These are phyloP conservation scores for Melieria crassipennis DNA, from an alignment of 2,888 invertebrate genomes.

Conservation along the genomic window DNA sequence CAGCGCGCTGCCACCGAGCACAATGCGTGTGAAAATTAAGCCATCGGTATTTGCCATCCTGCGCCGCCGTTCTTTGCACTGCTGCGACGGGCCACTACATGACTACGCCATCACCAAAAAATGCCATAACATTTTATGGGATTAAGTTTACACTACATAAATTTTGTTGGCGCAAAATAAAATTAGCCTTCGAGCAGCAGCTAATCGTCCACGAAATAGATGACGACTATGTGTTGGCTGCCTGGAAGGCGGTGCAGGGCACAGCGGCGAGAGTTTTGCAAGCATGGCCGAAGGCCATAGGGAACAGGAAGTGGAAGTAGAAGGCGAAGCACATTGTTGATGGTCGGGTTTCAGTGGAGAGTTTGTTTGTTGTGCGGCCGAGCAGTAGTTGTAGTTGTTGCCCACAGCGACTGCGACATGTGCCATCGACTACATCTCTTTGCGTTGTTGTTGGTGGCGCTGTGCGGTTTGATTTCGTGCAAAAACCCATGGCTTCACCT, in stretches of 20 bases:
- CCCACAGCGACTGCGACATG: too few species aligned
- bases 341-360: neutral
- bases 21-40: constrained; percentile 36
- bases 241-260: neutral
- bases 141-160: constrained; percentile 60
- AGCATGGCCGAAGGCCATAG: too few species aligned
- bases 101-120: constrained; percentile 29
- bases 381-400: neutral
- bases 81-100: neutral
- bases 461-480: too few species aligned
- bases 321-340: neutral
- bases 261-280: neutral
- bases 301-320: neutral
- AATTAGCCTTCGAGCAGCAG: constrained; percentile 45
- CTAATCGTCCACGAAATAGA: constrained; percentile 56
- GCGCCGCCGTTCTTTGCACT: neutral
- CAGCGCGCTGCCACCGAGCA: neutral
- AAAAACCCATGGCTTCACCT: too few species aligned
- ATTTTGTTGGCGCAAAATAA: constrained; percentile 56
- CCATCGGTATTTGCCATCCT: constrained; percentile 13
- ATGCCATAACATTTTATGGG: constrained; percentile 56
- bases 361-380: neutral
- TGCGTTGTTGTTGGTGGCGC: too few species aligned
- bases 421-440: too few species aligned
- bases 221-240: constrained; percentile 29